Evolutionary conservation across 2,888 invertebrate species (phyloP), one percentile per base, ranked within the genome.

Genomic region (Rotaria magnacalcarata): DNA sequence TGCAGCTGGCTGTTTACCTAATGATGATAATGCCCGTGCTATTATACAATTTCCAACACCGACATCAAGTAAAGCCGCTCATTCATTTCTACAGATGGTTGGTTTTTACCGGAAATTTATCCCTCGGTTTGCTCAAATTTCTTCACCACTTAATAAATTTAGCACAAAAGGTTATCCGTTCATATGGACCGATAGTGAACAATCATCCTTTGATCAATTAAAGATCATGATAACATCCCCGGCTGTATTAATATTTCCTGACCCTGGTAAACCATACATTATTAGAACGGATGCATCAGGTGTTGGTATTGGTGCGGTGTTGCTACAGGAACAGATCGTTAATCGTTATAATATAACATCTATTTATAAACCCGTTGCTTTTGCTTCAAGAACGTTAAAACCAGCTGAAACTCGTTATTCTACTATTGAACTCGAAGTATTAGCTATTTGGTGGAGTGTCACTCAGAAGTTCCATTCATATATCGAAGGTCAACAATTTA

Each of bases 401-500:
- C 50, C 50, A n/a, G 27, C 84, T n/a, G 84, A 84, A 50, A 50
- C 27, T 14, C 24, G n/a, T 14, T 84, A 84, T 24, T 52, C 50
- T 16, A 34, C 84, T 4, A 52, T 84, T 34, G 84, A 84, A 43
- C 43, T 52, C 14, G 84, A 84, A 84, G 50, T n/a, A 84, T 27
- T 85, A 21, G 85, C 85, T 58, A 85, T 58, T 43, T 50, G 41
- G 43, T 85, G 43, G 41, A 27, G 50, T 10, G 56, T 85, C 8
- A 75, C 74, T 41, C 34, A 56, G 19, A 85, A 85, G 14, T 85
- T 85, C 34, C 56, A 19, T 4, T 16, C 24, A 21, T 85, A 85
- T 85, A 41, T 85, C 7, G 85, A 47, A 58, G 58, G 58, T 24
- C 43, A 58, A 58, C 27, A 85, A 41, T 85, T 85, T n/a, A 14